A percentile compares a stretch with the other conserved stretches of the same genome.
Conservation (phyloP, 1,140 invertebrate species). For the Cotesia chilonis region DNA sequence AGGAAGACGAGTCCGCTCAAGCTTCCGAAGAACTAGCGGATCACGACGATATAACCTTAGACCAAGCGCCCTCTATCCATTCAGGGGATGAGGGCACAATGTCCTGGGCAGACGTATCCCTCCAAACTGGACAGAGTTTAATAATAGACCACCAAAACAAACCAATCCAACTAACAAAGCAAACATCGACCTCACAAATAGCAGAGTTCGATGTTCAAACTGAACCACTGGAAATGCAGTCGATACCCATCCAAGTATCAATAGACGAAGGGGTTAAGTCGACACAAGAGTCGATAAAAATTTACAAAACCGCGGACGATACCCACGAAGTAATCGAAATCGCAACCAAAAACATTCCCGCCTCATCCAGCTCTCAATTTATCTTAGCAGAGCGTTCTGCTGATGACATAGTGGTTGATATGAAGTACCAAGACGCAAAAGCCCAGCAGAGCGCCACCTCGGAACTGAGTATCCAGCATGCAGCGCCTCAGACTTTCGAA, state of each 20-base stretch:
- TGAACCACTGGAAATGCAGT: constrained; percentile 17
- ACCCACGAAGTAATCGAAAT: constrained; percentile 82
- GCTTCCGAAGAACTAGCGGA: constrained; percentile 46
- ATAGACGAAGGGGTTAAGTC: constrained; percentile 38
- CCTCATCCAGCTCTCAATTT: constrained; percentile 62
- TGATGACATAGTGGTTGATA: constrained; percentile 76
- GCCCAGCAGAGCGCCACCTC: constrained; percentile 65
- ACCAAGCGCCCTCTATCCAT: constrained; percentile 56
- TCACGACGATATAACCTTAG: constrained; percentile 54
- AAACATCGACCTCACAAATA: constrained; percentile 56
- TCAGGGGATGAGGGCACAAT: constrained; percentile 49
- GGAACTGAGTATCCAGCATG: constrained; percentile 73
- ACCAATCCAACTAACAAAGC: constrained; percentile 50
- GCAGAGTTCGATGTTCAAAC: constrained; percentile 34
- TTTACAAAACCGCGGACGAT: constrained; percentile 73
- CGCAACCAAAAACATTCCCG: constrained; percentile 70
- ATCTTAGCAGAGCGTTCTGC: constrained; percentile 27
- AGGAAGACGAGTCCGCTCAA: constrained; percentile 47
- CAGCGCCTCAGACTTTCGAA: constrained; percentile 78
- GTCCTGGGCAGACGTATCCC: constrained; percentile 59
- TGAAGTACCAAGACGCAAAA: constrained; percentile 72
- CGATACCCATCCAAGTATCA: constrained; percentile 42
- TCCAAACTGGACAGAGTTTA: constrained; percentile 62
- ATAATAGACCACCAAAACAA: constrained; percentile 43
- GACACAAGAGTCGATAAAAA: constrained; percentile 72